These are phyloP conservation scores for Megaceryle maxima DNA, from an alignment of 2,113 vertebrate species.

Conservation along the genomic window DNA sequence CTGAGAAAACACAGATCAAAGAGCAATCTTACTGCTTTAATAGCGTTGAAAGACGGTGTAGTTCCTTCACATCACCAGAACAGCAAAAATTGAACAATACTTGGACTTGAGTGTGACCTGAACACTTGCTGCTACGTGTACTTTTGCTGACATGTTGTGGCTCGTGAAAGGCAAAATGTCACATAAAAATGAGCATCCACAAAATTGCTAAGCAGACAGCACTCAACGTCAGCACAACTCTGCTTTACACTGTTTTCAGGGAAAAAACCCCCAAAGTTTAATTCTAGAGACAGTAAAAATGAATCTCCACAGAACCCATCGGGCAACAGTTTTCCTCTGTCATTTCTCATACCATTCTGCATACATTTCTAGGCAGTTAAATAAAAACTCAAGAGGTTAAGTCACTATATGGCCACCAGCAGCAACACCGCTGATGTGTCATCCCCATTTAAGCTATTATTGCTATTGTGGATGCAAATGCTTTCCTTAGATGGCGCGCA, in stretches of 20 bases:
- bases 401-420: neutral
- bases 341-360: neutral
- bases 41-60: neutral
- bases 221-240: neutral
- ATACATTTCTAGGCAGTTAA: neutral
- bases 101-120: neutral
- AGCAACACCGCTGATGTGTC: neutral
- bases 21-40: neutral
- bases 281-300: neutral
- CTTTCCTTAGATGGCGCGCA: neutral
- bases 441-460: neutral
- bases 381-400: neutral
- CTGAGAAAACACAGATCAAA: neutral
- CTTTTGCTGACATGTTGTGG: neutral
- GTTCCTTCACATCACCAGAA: neutral
- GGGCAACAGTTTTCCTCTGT: neutral
- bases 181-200: neutral
- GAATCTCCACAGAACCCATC: neutral
- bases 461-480: neutral
- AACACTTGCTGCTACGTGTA: neutral
- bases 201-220: neutral
- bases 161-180: neutral
- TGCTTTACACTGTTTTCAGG: neutral
- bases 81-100: neutral
- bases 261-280: neutral